phyloP scores from a whole-genome alignment of 2,113 vertebrate genomes.

The Puma concolor region DNA sequence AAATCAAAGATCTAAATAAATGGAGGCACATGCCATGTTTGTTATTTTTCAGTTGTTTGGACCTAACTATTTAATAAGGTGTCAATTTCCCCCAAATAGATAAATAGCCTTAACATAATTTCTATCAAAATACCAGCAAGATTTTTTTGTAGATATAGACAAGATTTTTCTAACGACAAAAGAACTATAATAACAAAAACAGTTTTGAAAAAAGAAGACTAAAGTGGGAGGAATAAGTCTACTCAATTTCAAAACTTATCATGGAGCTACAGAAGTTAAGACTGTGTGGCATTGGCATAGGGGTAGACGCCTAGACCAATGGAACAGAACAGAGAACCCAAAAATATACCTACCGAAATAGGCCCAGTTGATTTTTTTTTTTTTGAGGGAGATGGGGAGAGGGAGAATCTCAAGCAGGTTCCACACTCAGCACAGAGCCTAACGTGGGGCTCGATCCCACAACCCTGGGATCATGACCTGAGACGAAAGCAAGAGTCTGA shows the following conservation, averaged over 20 bases:
- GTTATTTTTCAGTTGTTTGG: too few relatives aligned
- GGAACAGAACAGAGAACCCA: not conserved
- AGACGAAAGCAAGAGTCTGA: too few relatives aligned
- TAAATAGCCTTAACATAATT: not conserved
- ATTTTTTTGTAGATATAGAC: not conserved
- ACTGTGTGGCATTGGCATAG: not conserved
- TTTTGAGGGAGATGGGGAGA: too few relatives aligned
- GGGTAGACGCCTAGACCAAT: not conserved
- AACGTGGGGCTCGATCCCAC: too few relatives aligned
- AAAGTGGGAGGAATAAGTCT: not conserved
- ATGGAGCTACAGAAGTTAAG: not conserved
- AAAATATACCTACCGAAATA: not conserved
- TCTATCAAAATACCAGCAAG: not conserved
- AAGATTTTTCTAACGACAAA: not conserved
- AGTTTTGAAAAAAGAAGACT: not conserved
- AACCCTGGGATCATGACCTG: too few relatives aligned
- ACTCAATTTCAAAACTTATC: not conserved
- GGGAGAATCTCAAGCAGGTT: too few relatives aligned
- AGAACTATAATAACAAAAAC: not conserved
- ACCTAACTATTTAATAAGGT: not conserved
- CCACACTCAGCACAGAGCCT: too few relatives aligned
- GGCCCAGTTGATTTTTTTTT: not conserved
- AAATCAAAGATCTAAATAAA: not conserved
- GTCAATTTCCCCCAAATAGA: not conserved
- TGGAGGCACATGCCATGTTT: not conserved